A percentile compares a stretch with the other conserved stretches of the same genome.
Evolutionary conservation across 2,113 vertebrate species (phyloP).

Genomic region (Sakesphorus luctuosus): DNA sequence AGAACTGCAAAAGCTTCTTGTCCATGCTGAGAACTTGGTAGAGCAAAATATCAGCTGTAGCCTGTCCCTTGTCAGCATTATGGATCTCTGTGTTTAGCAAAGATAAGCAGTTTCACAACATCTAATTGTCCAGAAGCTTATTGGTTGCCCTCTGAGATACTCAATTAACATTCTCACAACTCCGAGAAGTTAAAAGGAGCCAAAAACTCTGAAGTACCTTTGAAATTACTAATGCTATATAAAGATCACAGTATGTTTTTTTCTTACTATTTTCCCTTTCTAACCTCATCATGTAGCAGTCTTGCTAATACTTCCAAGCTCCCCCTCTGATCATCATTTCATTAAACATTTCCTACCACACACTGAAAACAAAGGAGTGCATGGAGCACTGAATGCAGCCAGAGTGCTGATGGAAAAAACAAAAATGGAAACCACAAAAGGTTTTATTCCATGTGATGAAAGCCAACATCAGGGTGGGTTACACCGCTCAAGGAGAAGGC

Average conservation of each 20-base stretch:
- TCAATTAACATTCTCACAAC: not conserved
- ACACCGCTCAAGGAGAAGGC: not conserved
- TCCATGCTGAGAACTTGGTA: not conserved
- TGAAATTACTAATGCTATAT: not conserved
- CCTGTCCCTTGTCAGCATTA: slow-evolving; percentile 3
- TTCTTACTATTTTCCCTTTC: not conserved
- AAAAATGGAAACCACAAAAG: not conserved
- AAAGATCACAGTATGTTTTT: not conserved
- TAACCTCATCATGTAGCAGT: not conserved
- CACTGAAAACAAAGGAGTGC: accelerated
- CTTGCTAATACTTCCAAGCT: not conserved
- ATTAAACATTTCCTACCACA: not conserved
- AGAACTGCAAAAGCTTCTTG: not conserved
- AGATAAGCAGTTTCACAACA: slow-evolving; percentile 46
- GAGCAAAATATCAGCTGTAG: not conserved
- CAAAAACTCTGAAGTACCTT: not conserved
- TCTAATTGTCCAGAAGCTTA: not conserved
- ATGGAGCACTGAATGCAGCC: not conserved
- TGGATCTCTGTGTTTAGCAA: not conserved
- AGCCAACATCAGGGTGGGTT: not conserved
- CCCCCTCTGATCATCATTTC: not conserved
- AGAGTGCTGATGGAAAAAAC: not conserved
- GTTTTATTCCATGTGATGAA: not conserved
- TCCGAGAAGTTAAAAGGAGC: not conserved
- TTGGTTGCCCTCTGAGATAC: not conserved